A percentile compares a stretch with the other conserved stretches of the same genome.
Conservation (phyloP, 2,888 invertebrate genomes). For the Lasioglossum morio region DNA sequence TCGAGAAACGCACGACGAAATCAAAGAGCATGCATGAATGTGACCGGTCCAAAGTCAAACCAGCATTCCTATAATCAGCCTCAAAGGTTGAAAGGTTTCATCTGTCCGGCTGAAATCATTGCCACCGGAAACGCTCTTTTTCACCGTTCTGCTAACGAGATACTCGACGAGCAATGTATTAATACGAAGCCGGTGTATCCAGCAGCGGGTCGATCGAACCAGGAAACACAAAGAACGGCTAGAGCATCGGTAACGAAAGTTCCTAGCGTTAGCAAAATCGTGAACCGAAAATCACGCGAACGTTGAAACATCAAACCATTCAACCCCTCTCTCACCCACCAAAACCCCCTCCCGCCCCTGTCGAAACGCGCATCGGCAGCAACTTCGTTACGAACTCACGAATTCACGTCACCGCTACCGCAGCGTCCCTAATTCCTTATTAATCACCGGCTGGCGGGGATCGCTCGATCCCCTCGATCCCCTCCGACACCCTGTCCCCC, state of each 20-base stretch:
- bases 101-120: no score
- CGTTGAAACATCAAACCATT: background rate
- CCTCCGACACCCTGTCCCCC: background rate
- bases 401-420: slow-evolving; percentile 14
- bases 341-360: background rate
- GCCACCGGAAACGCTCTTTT: no score
- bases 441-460: slow-evolving; percentile 32
- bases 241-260: background rate
- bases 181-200: background rate
- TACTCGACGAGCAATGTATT: background rate
- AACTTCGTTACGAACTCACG: slow-evolving; percentile 28
- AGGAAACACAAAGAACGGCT: background rate
- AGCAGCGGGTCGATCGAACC: background rate
- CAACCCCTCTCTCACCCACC: background rate
- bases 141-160: no score
- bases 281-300: slow-evolving; percentile 7
- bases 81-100: no score
- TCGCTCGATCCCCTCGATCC: background rate
- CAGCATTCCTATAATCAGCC: no score
- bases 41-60: no score
- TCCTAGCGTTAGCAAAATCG: background rate
- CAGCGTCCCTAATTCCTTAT: slow-evolving; percentile 36
- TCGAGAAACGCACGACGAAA: no score
- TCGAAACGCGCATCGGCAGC: background rate
- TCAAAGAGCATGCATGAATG: no score